Evolutionary conservation across 2,888 invertebrate genomes (phyloP), one percentile per base, ranked within the genome.

Genomic region (Pycnomerus fuliginosus): DNA sequence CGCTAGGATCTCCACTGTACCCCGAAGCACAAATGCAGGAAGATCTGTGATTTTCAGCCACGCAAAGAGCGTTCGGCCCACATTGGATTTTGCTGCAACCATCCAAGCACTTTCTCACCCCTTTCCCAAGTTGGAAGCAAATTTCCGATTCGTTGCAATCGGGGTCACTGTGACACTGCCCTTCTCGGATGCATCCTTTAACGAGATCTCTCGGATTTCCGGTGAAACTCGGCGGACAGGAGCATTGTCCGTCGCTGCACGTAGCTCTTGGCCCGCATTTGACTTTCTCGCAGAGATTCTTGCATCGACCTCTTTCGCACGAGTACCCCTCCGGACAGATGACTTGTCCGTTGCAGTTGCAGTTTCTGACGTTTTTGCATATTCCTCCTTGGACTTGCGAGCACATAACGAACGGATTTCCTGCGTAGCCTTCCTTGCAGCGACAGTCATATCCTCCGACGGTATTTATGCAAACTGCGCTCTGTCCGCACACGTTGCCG

Each of bases 401-500:
- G 64, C 93, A 93, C 62, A 86, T 82, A 48, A 84, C 79, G 64
- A 91, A 92, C 0, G 94, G 93, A 77, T 94, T 92, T 31, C 93
- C 93, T 43, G 85, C 84, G 66, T 82, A 87, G 32, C 85, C 85
- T 50, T 87, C 86, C 65, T 87, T 84, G 65, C 96, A 96, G 24
- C 87, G 81, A 68, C 96, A 96, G 65, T 90, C 90, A 67, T 85
- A 95, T 58, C 87, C 85, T 36, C 95, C 95, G 8, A 85, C 81
- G 0, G 89, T 88, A 67, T 96, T 95, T 52, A 93, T 86, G 65
- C 96, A 96, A 27, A 86, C 84, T 1, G 95, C 92, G 67, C 90
- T 88, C 60, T 81, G 79, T 3, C 88, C 91, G 62, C 90, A 90
- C 1, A 88, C 88, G 60, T 84, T 84, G 51, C 82, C 82, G 46